Percentiles rank a stretch among this genome's conserved stretches.
Evolutionary conservation across 2,113 vertebrate species (phyloP).

Genomic region (Danio rerio): DNA sequence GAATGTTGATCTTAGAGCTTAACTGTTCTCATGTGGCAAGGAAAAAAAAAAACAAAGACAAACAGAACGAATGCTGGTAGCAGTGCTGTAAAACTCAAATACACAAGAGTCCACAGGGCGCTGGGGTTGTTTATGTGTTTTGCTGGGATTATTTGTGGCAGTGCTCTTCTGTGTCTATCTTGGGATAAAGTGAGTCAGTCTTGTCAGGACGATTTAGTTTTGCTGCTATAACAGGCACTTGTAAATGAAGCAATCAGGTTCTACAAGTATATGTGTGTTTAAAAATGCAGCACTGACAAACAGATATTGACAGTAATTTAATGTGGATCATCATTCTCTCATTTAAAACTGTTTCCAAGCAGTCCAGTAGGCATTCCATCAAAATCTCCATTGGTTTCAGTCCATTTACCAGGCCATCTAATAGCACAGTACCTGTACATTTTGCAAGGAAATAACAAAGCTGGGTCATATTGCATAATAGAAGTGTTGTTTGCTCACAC

Average conservation of each 20-base stretch:
- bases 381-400: background rate
- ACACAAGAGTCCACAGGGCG: background rate
- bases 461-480: too few relatives aligned
- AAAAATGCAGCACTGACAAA: background rate
- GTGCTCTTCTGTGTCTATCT: background rate
- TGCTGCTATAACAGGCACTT: background rate
- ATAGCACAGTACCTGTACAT: background rate
- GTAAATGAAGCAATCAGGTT: background rate
- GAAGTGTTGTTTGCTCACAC: background rate
- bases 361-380: conserved; percentile 8
- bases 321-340: background rate
- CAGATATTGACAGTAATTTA: background rate
- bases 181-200: background rate
- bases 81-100: conserved; percentile 21
- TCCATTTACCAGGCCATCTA: background rate
- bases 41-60: background rate
- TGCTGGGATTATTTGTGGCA: conserved; percentile 4
- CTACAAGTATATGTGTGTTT: background rate
- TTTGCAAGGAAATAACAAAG: background rate
- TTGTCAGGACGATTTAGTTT: background rate
- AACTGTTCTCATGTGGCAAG: conserved; percentile 4
- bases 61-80: conserved; percentile 33
- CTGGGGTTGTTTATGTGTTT: conserved; percentile 11
- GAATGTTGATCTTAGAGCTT: conserved; percentile 34
- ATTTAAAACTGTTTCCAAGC: background rate